phyloP scores from a whole-genome alignment of 1,140 invertebrate genomes.

The Bombus polaris region DNA sequence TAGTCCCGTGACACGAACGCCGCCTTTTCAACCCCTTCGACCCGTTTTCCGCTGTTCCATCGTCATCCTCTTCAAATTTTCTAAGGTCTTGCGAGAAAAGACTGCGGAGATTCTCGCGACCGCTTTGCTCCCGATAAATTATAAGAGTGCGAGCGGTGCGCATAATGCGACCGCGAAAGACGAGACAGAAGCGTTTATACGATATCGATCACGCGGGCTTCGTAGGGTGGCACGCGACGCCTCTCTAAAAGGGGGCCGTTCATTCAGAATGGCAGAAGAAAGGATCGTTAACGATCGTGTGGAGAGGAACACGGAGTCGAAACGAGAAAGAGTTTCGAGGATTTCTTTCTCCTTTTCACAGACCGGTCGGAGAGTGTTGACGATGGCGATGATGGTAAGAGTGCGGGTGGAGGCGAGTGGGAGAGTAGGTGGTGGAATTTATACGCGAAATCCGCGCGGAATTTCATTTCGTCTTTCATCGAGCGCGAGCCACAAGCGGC shows the following conservation, averaged over 20 bases:
- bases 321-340: conserved; percentile 46
- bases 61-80: background rate
- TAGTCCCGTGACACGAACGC: conserved; percentile 33
- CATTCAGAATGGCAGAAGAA: conserved; percentile 23
- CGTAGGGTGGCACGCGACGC: background rate
- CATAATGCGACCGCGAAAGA: conserved; percentile 14
- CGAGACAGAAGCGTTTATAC: conserved; percentile 14
- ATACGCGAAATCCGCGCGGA: conserved; percentile 39
- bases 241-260: background rate
- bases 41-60: background rate
- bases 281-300: conserved; percentile 44
- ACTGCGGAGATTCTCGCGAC: background rate
- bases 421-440: conserved; percentile 10
- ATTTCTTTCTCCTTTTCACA: conserved; percentile 2
- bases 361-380: background rate
- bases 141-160: conserved; percentile 19
- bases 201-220: conserved; percentile 32
- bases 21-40: conserved; percentile 3
- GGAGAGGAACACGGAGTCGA: background rate
- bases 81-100: background rate
- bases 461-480: conserved; percentile 39
- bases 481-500: conserved; percentile 16
- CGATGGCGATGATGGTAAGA: background rate
- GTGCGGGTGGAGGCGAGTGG: too few species aligned
- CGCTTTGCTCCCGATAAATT: conserved; percentile 53